Percentiles rank a stretch among this genome's conserved stretches.
phyloP scores from a whole-genome alignment of 1,140 invertebrate genomes.

The Magallana angulata region DNA sequence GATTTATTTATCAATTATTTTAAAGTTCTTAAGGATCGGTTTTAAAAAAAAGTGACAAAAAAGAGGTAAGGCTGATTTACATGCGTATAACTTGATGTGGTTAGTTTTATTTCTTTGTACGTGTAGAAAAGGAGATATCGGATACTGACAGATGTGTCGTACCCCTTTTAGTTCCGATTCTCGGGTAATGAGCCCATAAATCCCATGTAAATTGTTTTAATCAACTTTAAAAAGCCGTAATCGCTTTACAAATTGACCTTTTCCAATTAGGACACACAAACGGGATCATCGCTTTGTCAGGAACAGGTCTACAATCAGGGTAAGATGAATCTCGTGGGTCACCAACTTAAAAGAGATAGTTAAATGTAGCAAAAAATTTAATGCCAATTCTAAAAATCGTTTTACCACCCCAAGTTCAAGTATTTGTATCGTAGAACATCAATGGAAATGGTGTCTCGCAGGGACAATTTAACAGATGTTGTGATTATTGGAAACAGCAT shows the following conservation, averaged over 20 bases:
- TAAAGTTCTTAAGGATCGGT: conserved; percentile 1
- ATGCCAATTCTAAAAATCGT: not conserved
- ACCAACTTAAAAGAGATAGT: conserved; percentile 29
- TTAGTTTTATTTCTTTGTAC: conserved; percentile 24
- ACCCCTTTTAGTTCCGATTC: conserved; percentile 7
- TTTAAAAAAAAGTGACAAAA: conserved; percentile 4
- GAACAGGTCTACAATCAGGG: not conserved
- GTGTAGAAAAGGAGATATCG: conserved; percentile 2
- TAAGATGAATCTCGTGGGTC: conserved; percentile 20
- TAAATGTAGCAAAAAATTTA: conserved; percentile 16
- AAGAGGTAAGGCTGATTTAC: conserved; percentile 7
- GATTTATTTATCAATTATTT: not conserved
- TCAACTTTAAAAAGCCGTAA: conserved; percentile 29
- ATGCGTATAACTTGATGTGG: not conserved
- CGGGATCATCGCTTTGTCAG: conserved; percentile 29
- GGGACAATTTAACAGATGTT: not conserved
- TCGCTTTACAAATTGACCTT: conserved; percentile 23
- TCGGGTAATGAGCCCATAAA: conserved; percentile 25
- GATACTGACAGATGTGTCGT: conserved; percentile 9
- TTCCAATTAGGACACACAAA: conserved; percentile 27
- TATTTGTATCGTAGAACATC: not conserved
- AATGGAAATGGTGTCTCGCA: not conserved
- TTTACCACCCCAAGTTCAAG: conserved; percentile 12
- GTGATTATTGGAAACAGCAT: not conserved
- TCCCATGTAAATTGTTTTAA: conserved; percentile 25